Percentiles rank a stretch among this genome's conserved stretches.
Conservation (phyloP, 2,888 invertebrate species). For the Galerucella calmariensis region DNA sequence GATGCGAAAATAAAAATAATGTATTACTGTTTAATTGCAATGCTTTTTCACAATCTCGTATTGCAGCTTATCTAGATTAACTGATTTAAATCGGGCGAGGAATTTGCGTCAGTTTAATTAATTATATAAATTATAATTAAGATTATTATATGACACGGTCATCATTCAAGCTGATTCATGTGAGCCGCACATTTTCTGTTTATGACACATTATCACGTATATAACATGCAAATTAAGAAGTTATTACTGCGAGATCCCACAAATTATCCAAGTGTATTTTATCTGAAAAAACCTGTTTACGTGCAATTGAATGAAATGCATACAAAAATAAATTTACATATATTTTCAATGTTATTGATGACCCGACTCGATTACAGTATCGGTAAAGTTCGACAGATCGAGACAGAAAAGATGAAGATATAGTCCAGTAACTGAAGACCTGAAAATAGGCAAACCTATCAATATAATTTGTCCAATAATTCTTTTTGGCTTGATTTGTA, state of each 20-base stretch:
- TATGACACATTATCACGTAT: constrained; percentile 25
- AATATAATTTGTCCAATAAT: too few relatives aligned
- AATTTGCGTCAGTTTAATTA: neutral
- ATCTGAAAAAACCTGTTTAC: constrained; percentile 9
- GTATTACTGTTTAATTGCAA: neutral
- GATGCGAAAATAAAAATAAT: too few relatives aligned
- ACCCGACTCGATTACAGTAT: neutral
- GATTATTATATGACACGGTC: constrained; percentile 6
- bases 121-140: constrained; percentile 10
- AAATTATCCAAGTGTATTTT: constrained; percentile 9
- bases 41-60: neutral
- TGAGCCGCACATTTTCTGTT: constrained; percentile 20
- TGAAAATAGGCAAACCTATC: too few relatives aligned
- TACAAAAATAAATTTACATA: constrained; percentile 13
- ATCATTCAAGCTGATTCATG: constrained; percentile 19
- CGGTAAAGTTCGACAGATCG: constrained; percentile 1
- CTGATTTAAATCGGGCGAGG: neutral
- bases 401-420: neutral
- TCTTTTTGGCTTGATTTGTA: too few relatives aligned
- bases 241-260: constrained; percentile 10
- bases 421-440: too few relatives aligned
- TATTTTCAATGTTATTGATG: neutral
- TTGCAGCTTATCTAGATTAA: neutral
- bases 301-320: constrained; percentile 7
- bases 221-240: constrained; percentile 15